These are phyloP conservation scores for Corythucha ciliata DNA, from an alignment of 2,888 invertebrate genomes.

Conservation along the genomic window DNA sequence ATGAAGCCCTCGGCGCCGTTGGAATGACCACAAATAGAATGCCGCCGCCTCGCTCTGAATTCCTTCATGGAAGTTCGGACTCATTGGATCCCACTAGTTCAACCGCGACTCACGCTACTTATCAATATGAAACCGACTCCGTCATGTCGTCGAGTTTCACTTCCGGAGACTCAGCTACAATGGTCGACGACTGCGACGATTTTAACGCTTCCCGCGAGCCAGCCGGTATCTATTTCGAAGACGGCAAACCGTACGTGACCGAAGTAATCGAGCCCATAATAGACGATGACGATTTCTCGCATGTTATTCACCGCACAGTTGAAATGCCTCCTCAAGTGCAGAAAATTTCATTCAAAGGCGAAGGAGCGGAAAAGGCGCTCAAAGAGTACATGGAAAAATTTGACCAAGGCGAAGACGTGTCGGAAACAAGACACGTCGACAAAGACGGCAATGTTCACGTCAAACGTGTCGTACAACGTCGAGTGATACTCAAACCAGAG, in stretches of 20 bases:
- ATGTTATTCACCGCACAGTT: constrained; percentile 45
- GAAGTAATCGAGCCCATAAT: constrained; percentile 43
- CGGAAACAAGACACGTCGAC: constrained; percentile 47
- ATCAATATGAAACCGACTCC: constrained; percentile 74
- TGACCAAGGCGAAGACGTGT: constrained; percentile 46
- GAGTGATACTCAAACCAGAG: constrained; percentile 43
- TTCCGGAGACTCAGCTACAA: constrained; percentile 72
- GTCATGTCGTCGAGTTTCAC: constrained; percentile 79
- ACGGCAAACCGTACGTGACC: constrained; percentile 43
- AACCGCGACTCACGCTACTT: constrained; percentile 71
- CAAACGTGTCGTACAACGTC: constrained; percentile 45
- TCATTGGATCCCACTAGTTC: constrained; percentile 70
- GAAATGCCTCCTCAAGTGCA: constrained; percentile 46
- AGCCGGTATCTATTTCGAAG: constrained; percentile 45
- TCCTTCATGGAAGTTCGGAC: constrained; percentile 57
- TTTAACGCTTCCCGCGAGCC: constrained; percentile 46
- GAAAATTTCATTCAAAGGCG: constrained; percentile 47
- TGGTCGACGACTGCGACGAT: constrained; percentile 64
- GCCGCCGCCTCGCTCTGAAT: constrained; percentile 37
- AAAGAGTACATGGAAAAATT: constrained; percentile 46
- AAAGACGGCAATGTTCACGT: constrained; percentile 48
- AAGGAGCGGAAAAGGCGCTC: constrained; percentile 46
- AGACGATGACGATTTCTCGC: constrained; percentile 43
- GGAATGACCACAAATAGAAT: constrained; percentile 33
- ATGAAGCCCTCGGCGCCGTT: constrained; percentile 34